A percentile compares a stretch with the other conserved stretches of the same genome.
Evolutionary conservation across 2,797 vertebrate species (phyloP).

Genomic region (Notolepis coatsorum): DNA sequence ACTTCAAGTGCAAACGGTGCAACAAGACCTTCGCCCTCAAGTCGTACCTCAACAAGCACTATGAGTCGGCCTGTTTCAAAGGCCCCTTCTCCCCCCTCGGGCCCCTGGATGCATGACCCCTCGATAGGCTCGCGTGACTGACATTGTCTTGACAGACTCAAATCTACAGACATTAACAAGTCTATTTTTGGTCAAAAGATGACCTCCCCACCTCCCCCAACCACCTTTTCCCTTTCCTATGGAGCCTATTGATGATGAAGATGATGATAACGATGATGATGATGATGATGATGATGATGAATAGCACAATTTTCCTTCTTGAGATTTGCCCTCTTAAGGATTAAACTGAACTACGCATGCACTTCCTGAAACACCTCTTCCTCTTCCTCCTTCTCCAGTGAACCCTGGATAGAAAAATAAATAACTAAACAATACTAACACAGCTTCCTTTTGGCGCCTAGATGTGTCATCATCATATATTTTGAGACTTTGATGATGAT

Average conservation of each 20-base stretch:
- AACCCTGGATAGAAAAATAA: conserved; percentile 64
- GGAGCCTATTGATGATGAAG: conserved; percentile 65
- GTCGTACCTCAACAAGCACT: conserved; percentile 98
- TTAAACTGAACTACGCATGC: conserved; percentile 83
- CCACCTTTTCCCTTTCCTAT: conserved; percentile 48
- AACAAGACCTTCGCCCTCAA: conserved; percentile 97
- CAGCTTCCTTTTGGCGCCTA: conserved; percentile 71
- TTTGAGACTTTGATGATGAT: conserved; percentile 47
- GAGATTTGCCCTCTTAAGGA: conserved; percentile 81
- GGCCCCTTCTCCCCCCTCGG: conserved; percentile 84
- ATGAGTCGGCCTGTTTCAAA: conserved; percentile 96
- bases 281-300: conserved; percentile 19
- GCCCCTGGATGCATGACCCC: conserved; percentile 85
- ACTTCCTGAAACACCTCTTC: conserved; percentile 70
- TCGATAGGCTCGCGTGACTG: conserved; percentile 51
- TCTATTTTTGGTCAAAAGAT: conserved; percentile 73
- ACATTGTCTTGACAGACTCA: conserved; percentile 63
- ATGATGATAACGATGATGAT: conserved; percentile 60
- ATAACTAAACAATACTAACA: conserved; percentile 59
- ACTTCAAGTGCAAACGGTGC: conserved; percentile 96
- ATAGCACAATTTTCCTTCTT: conserved; percentile 85
- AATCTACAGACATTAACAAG: conserved; percentile 69
- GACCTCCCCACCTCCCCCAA: conserved; percentile 49
- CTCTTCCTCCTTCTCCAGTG: conserved; percentile 65
- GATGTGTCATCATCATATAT: conserved; percentile 58